A percentile compares a stretch with the other conserved stretches of the same genome.
These are phyloP conservation scores for Cataglyphis hispanica DNA, from an alignment of 1,140 invertebrate genomes.

Conservation along the genomic window DNA sequence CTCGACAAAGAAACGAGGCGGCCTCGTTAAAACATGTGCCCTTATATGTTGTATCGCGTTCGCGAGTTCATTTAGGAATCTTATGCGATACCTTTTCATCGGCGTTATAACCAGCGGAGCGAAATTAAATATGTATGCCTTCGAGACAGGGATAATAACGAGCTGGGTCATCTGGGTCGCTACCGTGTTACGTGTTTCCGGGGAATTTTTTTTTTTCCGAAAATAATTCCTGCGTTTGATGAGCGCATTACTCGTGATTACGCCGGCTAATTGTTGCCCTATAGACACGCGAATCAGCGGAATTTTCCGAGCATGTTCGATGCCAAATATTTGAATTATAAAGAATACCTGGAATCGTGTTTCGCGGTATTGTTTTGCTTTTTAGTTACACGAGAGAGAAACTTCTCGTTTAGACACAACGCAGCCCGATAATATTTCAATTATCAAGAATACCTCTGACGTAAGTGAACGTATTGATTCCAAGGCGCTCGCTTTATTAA, in stretches of 20 bases:
- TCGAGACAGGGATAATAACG: constrained; percentile 12
- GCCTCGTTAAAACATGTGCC: not conserved
- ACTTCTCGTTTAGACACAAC: constrained; percentile 11
- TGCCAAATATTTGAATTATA: constrained; percentile 47
- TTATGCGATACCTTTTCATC: not conserved
- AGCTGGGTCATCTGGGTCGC: constrained; percentile 5
- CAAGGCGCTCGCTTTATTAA: not conserved
- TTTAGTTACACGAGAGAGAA: constrained; percentile 7
- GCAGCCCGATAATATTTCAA: constrained; percentile 41
- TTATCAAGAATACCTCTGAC: constrained; percentile 33
- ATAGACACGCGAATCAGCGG: not conserved
- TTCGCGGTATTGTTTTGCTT: constrained; percentile 27
- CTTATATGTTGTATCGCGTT: not conserved
- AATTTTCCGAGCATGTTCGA: constrained; percentile 2
- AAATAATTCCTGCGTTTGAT: constrained; percentile 19
- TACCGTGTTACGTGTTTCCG: constrained; percentile 10
- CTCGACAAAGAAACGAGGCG: not conserved
- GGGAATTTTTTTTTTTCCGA: constrained; percentile 1
- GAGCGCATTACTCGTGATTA: constrained; percentile 22
- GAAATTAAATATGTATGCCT: constrained; percentile 8
- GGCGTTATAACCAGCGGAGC: not conserved
- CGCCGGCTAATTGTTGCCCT: constrained; percentile 18
- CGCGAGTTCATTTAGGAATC: not conserved
- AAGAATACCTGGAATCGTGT: not conserved
- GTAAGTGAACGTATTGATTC: constrained; percentile 42